phyloP scores from a whole-genome alignment of 2,113 vertebrate genomes.

The Uria lomvia region DNA sequence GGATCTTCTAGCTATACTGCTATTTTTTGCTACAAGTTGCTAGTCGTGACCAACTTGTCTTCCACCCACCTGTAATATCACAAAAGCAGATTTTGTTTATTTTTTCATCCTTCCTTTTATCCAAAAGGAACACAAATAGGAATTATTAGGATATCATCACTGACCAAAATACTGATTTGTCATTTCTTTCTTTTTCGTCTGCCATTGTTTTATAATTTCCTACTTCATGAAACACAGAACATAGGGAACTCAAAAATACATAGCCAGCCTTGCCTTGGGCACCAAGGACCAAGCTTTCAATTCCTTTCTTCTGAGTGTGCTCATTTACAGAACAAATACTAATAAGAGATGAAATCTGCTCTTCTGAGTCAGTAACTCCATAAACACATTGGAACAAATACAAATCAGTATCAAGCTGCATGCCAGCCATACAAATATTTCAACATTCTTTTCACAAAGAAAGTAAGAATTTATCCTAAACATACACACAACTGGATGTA shows the following conservation, averaged over 20 bases:
- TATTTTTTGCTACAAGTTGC: not conserved
- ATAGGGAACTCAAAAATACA: not conserved
- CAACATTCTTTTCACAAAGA: not conserved
- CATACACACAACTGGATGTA: not conserved
- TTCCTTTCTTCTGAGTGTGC: not conserved
- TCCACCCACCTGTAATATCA: not conserved
- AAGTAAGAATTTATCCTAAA: not conserved
- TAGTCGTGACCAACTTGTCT: rapidly evolving
- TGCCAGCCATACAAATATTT: not conserved
- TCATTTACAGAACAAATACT: not conserved
- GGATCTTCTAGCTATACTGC: not conserved
- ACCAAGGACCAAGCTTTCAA: not conserved
- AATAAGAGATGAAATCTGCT: not conserved
- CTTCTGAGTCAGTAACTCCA: not conserved
- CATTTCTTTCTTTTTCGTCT: not conserved
- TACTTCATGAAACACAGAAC: not conserved
- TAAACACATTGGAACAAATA: not conserved
- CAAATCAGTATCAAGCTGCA: not conserved
- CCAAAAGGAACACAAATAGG: not conserved
- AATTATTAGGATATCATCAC: not conserved
- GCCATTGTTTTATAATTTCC: not conserved
- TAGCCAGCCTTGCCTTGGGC: not conserved
- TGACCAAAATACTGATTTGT: not conserved
- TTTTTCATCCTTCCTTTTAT: not conserved
- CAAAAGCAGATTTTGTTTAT: not conserved